phyloP scores from a whole-genome alignment of 1,140 invertebrate genomes.

The Camponotus vicinus region DNA sequence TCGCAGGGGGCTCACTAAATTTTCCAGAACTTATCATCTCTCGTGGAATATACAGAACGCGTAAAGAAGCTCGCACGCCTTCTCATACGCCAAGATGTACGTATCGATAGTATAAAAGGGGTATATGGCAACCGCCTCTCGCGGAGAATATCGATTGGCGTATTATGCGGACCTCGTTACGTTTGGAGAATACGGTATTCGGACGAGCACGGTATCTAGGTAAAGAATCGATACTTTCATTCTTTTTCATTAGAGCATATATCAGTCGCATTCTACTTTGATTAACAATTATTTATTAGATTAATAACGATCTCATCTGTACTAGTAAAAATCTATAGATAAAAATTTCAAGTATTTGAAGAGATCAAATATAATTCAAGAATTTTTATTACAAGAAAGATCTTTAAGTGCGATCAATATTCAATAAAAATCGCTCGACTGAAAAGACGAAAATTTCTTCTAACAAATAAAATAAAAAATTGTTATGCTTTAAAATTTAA shows the following conservation, averaged over 20 bases:
- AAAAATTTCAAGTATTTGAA: not conserved
- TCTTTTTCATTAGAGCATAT: conserved; percentile 36
- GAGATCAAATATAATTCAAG: not conserved
- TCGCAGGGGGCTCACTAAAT: conserved; percentile 55
- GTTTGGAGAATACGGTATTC: conserved; percentile 39
- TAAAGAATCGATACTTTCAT: conserved; percentile 12
- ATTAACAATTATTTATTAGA: not conserved
- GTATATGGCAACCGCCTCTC: conserved; percentile 46
- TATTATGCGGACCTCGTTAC: conserved; percentile 54
- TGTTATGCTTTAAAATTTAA: too few species aligned
- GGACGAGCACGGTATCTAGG: not conserved
- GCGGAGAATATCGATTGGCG: conserved; percentile 45
- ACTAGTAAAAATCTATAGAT: not conserved
- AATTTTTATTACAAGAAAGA: not conserved
- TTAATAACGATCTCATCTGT: not conserved
- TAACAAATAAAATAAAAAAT: not conserved
- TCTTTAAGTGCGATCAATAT: not conserved
- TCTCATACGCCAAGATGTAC: not conserved
- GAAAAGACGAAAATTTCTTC: not conserved
- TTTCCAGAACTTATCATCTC: conserved; percentile 37
- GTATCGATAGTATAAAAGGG: conserved; percentile 41
- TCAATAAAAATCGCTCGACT: too few species aligned
- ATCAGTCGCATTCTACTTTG: not conserved
- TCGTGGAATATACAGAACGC: conserved; percentile 43
- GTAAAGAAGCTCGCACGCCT: conserved; percentile 26